Base-by-base conservation (phyloP, 2,888 invertebrate genomes). In the Xanthia icteritia region DNA sequence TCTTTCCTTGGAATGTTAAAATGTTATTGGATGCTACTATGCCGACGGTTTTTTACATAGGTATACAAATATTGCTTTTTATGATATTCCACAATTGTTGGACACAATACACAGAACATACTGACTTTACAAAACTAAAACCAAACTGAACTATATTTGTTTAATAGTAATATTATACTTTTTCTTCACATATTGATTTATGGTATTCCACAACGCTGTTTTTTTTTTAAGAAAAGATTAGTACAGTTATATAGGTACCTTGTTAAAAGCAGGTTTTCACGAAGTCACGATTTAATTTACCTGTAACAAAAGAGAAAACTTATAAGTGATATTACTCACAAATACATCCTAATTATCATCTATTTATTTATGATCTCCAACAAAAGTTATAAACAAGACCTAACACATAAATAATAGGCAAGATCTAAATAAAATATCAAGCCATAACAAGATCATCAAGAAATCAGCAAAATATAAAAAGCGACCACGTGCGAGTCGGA, bases 271-370 rank as follows among this genome's bases (percentile, higher is more conserved):
- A 13, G 4, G 17, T 56, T 20, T 75, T 74, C 5, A 6, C 8
- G 27, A 13, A 54, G 5, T 9, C 17, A 6, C 6, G 36, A 36
- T 36, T 27, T 6, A 2, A 70, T 73, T 80, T 86, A 86, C 87
- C 86, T 86, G 86, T 31, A 81, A 85, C 73, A n/a, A 69, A 65
- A 65, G n/a, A 81, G 5, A 83, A 79, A 31, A 64, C 11, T 31
- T 1, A 67, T 79, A 27, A 78, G 23, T 58, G 2, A 17, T 36
- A 6, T 42, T 63, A 39, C 17, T 48, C 6, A 77, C 1, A 63
- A 42, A 8, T 61, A 39, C n/a, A n/a, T 42, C 0, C 4, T n/a
- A 13, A 20, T 36, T 3, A 68, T 2, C 8, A 39, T 69, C 0
- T 61, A 36, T 6, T 31, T 60, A 17, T 58, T 17, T 17, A 60